Evolutionary conservation across 2,797 vertebrate species (phyloP).

Genomic region (Botia almorhae): DNA sequence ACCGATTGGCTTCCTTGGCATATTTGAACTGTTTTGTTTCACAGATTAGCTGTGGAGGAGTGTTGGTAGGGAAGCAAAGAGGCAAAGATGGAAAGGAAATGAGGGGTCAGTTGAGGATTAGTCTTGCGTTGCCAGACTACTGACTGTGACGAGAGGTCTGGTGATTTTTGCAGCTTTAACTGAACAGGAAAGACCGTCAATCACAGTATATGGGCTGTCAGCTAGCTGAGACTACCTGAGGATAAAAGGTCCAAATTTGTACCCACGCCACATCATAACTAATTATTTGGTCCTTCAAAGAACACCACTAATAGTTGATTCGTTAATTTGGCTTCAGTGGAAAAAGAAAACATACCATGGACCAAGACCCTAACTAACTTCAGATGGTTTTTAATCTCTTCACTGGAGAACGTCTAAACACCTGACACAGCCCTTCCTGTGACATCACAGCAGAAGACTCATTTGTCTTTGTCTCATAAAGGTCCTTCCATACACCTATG

Average conservation of each 20-base stretch:
- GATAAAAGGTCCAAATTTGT: not conserved
- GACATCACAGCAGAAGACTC: not conserved
- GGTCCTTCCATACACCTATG: constrained; percentile 14
- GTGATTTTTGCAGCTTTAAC: not conserved
- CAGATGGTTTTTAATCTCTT: not conserved
- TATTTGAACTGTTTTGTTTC: constrained; percentile 39
- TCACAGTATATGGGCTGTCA: not conserved
- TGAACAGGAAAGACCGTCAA: not conserved
- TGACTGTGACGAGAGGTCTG: not conserved
- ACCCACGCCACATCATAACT: not conserved
- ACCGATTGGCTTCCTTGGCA: constrained; percentile 19
- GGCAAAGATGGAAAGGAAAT: constrained; percentile 27
- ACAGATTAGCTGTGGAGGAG: constrained; percentile 40
- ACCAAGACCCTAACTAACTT: not conserved
- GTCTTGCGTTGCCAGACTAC: not conserved
- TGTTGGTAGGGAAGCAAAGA: constrained; percentile 29
- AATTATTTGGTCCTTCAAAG: not conserved
- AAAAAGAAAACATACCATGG: not conserved
- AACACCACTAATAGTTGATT: not conserved
- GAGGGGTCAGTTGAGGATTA: constrained; percentile 44
- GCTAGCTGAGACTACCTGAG: not conserved
- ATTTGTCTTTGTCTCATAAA: constrained; percentile 8
- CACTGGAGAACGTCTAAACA: constrained; percentile 14
- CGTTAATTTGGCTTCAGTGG: not conserved
- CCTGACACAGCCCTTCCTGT: not conserved